Evolutionary conservation across 2,113 vertebrate genomes (phyloP).

Genomic region (Marmota flaviventris): DNA sequence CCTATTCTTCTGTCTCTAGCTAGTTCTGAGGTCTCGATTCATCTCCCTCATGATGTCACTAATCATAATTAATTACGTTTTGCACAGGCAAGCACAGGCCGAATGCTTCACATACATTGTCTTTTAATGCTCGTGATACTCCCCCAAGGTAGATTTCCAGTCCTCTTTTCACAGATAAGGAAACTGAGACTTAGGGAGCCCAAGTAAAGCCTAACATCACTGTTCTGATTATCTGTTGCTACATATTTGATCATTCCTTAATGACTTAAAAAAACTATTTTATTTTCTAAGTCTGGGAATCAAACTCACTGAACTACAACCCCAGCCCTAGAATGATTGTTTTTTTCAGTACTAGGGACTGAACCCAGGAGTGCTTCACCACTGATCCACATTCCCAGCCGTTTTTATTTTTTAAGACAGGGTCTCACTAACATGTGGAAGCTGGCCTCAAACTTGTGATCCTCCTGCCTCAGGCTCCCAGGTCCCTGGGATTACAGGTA

Average conservation of each 20-base stretch:
- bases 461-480: too few relatives aligned
- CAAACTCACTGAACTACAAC: too few relatives aligned
- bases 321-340: too few relatives aligned
- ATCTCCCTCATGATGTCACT: background rate
- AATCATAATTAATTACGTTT: background rate
- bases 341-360: too few relatives aligned
- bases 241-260: background rate
- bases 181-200: background rate
- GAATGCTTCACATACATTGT: background rate
- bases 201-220: background rate
- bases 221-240: background rate
- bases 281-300: too few relatives aligned
- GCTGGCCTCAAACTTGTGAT: too few relatives aligned
- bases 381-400: too few relatives aligned
- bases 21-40: background rate
- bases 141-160: background rate
- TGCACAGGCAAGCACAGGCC: background rate
- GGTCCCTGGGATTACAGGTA: too few relatives aligned
- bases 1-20: background rate
- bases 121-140: constrained; percentile 38
- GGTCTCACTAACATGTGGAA: too few relatives aligned
- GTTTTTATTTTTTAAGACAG: too few relatives aligned
- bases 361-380: too few relatives aligned
- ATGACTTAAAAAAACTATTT: background rate
- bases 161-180: background rate